Evolutionary conservation across 2,797 vertebrate species (phyloP).

Genomic region (Ispidina lecontei): DNA sequence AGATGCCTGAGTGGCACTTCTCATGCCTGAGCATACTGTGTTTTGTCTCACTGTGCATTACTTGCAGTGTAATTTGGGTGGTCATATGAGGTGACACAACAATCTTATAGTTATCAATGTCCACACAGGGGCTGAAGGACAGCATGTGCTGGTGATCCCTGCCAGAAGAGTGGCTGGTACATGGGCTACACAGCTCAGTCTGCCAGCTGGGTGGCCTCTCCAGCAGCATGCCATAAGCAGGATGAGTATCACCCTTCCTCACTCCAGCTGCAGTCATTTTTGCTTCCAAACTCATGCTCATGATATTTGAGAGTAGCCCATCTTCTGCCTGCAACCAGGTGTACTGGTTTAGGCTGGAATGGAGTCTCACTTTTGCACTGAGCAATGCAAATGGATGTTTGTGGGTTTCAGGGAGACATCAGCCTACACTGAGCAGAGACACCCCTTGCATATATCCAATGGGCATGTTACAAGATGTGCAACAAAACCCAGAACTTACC

Average conservation of each 20-base stretch:
- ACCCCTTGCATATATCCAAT: neutral
- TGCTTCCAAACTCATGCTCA: fast-evolving
- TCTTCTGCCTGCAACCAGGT: neutral
- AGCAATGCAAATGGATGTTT: neutral
- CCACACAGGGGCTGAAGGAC: neutral
- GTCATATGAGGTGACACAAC: neutral
- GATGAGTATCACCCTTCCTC: neutral
- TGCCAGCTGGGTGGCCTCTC: neutral
- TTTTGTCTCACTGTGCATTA: neutral
- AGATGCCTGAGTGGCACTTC: neutral
- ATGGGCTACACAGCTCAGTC: fast-evolving
- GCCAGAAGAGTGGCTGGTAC: neutral
- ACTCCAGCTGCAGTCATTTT: neutral
- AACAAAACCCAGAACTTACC: neutral
- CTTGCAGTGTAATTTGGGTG: neutral
- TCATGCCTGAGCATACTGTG: neutral
- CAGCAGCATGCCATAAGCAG: neutral
- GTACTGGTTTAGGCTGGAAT: neutral
- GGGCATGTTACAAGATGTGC: neutral
- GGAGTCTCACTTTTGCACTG: neutral
- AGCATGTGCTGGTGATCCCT: fast-evolving
- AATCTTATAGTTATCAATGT: fast-evolving
- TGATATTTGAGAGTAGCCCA: neutral
- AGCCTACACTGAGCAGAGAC: neutral
- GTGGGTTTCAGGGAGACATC: neutral